Evolutionary conservation across 2,888 invertebrate species (phyloP), one percentile per base, ranked within the genome.

Genomic region (Dasypolia templi): DNA sequence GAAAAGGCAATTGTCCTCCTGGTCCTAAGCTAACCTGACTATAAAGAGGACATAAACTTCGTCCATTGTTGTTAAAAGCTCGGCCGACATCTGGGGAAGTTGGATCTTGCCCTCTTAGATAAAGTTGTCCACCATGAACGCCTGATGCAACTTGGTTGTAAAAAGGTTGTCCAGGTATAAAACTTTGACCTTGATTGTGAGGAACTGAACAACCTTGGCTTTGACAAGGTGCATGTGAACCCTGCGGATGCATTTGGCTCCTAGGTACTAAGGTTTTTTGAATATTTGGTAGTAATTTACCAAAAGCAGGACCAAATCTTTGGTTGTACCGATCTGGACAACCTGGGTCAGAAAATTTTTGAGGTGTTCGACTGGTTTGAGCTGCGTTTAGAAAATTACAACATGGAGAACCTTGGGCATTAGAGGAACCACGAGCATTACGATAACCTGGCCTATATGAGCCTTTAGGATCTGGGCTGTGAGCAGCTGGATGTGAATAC

Each of bases 271-370:
- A 77, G 2, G 1, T 51, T 49, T 63, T 63, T 35, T 55, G 61
- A 61, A 53, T n/a, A 64, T 53, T 69, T 29, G 49, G 46, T 32
- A 17, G 14, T n/a, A 29, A 22, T 12, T 42, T 14, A 32, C 29
- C 32, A 55, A 55, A 64, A 64, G 7, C 35, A 35, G 55, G 29
- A 4, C 55, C 26, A 19, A 56, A 22, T 61, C 59, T 64, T 68
- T 81, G 49, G 35, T 35, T 82, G 22, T 58, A 82, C 9, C 46
- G 42, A 35, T 19, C 53, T 77, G 62, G 53, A 53, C 53, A 44
- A 11, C 19, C 42, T n/a, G 35, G 39, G 22, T 53, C 53, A 62
- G 55, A 49, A 1, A 44, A 14, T 29, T 17, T 59, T 64, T 44
- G 78, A 49, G 35, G 55, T 26, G n/a, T 3, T 44, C 39, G 22